phyloP scores from a whole-genome alignment of 1,140 invertebrate species.

The Eciton burchellii region DNA sequence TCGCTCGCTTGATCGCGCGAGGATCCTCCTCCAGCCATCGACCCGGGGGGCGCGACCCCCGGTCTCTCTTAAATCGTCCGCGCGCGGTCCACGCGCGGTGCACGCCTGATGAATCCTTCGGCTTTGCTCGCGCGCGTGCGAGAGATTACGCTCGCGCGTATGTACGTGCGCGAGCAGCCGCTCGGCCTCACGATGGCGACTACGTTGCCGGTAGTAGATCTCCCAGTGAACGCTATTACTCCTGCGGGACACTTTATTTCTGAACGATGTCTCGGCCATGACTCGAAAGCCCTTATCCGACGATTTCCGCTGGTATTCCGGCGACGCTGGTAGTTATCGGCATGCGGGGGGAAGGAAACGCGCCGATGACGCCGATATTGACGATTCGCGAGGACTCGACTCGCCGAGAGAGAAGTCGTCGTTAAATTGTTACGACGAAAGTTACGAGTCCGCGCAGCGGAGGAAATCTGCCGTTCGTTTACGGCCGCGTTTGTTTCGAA shows the following conservation, averaged over 20 bases:
- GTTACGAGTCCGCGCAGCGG: constrained; percentile 11
- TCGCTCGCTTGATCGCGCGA: constrained; percentile 47
- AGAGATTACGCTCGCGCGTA: too few relatives aligned
- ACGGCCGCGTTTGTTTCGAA: constrained; percentile 2
- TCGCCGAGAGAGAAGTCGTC: not conserved
- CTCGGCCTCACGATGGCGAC: constrained; percentile 41
- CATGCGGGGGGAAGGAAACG: not conserved
- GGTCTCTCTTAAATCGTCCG: constrained; percentile 17
- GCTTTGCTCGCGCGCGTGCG: not conserved
- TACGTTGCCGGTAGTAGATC: constrained; percentile 57
- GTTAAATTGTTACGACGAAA: constrained; percentile 39
- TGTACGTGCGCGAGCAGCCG: constrained; percentile 41
- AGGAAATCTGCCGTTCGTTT: not conserved
- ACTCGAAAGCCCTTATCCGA: constrained; percentile 71
- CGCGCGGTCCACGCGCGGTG: not conserved
- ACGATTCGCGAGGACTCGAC: not conserved
- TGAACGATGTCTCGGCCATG: constrained; percentile 75
- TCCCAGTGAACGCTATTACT: constrained; percentile 62
- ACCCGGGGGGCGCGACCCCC: constrained; percentile 17
- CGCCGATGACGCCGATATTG: constrained; percentile 17
- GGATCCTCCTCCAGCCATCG: not conserved
- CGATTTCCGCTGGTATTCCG: constrained; percentile 29
- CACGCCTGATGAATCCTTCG: constrained; percentile 3
- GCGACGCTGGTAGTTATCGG: not conserved
- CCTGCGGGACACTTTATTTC: constrained; percentile 74